phyloP scores from a whole-genome alignment of 2,113 vertebrate genomes.

The Indicator indicator region DNA sequence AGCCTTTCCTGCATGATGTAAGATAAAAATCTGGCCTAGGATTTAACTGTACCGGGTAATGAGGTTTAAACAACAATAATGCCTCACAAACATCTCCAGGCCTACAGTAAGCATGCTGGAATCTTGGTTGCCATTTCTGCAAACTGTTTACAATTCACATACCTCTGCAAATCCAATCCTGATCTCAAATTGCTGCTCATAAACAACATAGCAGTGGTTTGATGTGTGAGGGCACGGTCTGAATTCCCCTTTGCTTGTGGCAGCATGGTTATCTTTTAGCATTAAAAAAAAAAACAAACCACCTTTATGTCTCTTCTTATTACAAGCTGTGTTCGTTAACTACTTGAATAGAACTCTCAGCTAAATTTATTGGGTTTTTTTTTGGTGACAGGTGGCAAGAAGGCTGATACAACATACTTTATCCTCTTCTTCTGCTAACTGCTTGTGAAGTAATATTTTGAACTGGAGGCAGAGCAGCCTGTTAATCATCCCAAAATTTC shows the following conservation, averaged over 20 bases:
- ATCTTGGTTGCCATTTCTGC: slow-evolving; percentile 66
- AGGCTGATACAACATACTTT: neutral
- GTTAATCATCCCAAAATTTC: neutral
- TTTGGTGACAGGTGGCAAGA: neutral
- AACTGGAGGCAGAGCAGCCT: neutral
- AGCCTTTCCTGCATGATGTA: slow-evolving; percentile 56
- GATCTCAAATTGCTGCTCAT: slow-evolving; percentile 69
- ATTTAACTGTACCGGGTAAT: slow-evolving; percentile 72
- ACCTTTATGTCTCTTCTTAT: neutral
- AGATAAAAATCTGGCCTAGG: slow-evolving; percentile 66
- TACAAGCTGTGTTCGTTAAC: neutral
- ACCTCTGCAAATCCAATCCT: slow-evolving; percentile 59
- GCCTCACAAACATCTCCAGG: slow-evolving; percentile 14
- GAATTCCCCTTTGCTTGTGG: slow-evolving; percentile 31
- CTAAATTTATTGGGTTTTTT: neutral
- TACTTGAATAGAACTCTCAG: neutral
- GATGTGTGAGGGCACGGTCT: slow-evolving; percentile 34
- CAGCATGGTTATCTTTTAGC: neutral
- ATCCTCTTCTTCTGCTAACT: neutral
- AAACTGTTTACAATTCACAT: slow-evolving; percentile 68
- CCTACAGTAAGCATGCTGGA: slow-evolving; percentile 43
- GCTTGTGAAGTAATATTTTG: neutral
- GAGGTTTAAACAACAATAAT: slow-evolving; percentile 69
- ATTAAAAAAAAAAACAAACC: neutral
- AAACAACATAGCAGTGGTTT: slow-evolving; percentile 63